Evolutionary conservation across 2,888 invertebrate genomes (phyloP), one percentile per base, ranked within the genome.

Genomic region (Agrotis clavis): DNA sequence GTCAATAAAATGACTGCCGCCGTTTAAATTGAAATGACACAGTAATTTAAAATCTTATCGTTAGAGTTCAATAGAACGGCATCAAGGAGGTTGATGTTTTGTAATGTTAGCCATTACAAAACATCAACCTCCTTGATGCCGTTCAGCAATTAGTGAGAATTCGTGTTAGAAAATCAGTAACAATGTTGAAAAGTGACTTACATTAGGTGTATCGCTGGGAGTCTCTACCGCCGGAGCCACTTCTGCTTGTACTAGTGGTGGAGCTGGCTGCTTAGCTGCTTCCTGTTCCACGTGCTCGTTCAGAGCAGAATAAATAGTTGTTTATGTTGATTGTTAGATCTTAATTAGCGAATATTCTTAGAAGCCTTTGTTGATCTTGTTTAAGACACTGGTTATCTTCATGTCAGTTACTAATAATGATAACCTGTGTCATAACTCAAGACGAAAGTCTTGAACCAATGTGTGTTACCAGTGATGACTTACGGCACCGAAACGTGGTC

Each of bases 241-340:
- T 50, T 77, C 84, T 16, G 77, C 11, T 71, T 67, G 66, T 21
- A 67, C 71, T 0, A 77, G 70, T 7, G 68, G 53, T 9, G 77
- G 79, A 4, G 80, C 53, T 0, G 82, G 79, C 16, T 77, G 79
- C 30, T 80, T 83, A 14, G 88, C 77, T 11, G 86, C 79, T 71
- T 90, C 92, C 16, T 84, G 88, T 35, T 93, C 94, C 9, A 86
- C 84, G 63, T 94, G 94, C 94, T 94, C n/a, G n/a, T n/a, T n/a
- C n/a, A 6, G n/a, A 25, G 5, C 4, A 18, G 18, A 62, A 54
- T 48, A 63, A 41, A n/a, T 25, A 13, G 7, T 16, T 5, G n/a
- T 6, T 54, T 16, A 16, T 25, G 9, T 18, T n/a, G n/a, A 11
- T 56, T 11, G n/a, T 14, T 59, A 14, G n/a, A 18, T 41, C 41